Conservation (phyloP, 2,888 invertebrate genomes). For the Deilephila elpenor region DNA sequence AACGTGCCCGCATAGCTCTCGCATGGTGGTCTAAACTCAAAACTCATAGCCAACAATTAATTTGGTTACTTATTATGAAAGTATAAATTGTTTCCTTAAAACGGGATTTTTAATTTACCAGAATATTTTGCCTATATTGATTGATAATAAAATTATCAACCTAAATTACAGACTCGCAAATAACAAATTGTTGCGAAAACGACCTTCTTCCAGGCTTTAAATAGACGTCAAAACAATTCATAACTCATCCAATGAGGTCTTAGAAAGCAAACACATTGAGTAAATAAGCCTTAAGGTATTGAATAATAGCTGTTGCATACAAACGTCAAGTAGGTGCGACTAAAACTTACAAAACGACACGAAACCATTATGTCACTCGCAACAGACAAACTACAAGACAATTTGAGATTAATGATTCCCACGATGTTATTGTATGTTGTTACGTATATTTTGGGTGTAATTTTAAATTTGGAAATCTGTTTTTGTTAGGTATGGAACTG, state of each 20-base stretch:
- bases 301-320: conserved; percentile 39
- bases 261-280: conserved; percentile 1
- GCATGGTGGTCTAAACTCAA: background rate
- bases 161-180: no score
- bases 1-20: background rate
- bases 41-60: background rate
- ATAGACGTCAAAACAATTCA: no score
- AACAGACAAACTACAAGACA: background rate
- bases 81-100: background rate
- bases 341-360: conserved; percentile 45
- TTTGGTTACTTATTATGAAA: background rate
- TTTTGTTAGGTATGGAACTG: background rate
- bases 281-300: conserved; percentile 29
- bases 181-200: no score
- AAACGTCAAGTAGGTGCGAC: conserved; percentile 36
- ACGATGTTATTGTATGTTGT: background rate
- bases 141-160: no score
- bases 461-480: background rate
- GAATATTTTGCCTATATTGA: background rate
- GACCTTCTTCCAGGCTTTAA: no score
- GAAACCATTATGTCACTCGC: conserved; percentile 46
- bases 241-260: background rate
- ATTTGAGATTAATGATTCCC: conserved; percentile 6
- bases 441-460: background rate
- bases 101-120: background rate